phyloP scores from a whole-genome alignment of 2,888 invertebrate species.

The Cerceris ruficornis region DNA sequence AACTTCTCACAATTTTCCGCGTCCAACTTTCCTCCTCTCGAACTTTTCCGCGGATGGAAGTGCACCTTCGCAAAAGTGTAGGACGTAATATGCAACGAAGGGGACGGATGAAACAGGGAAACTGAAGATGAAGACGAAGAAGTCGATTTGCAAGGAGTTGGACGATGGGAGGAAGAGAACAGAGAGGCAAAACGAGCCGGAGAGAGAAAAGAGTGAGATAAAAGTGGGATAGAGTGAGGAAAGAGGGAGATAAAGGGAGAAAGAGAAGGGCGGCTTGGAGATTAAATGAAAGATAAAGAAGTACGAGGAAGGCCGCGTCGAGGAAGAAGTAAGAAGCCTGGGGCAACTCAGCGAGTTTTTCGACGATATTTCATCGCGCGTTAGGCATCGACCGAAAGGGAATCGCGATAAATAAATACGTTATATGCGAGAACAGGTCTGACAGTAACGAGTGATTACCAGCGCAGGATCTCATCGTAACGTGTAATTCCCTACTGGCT shows the following conservation, averaged over 20 bases:
- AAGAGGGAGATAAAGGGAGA: neutral
- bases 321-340: neutral
- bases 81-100: neutral
- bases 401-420: constrained; percentile 25
- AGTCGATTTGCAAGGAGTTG: neutral
- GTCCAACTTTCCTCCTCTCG: constrained; percentile 9
- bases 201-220: neutral
- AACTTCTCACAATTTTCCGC: constrained; percentile 16
- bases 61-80: neutral
- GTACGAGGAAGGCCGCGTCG: neutral
- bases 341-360: neutral
- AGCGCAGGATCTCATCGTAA: neutral
- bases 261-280: neutral
- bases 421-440: neutral
- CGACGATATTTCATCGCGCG: constrained; percentile 3
- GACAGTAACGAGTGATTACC: neutral
- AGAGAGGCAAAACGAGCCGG: neutral
- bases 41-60: constrained; percentile 1
- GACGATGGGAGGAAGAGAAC: neutral
- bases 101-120: neutral
- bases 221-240: neutral
- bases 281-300: neutral
- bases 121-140: constrained; percentile 9
- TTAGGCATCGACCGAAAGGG: neutral
- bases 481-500: neutral